These are phyloP conservation scores for Mastomys coucha DNA, from an alignment of 2,113 vertebrate genomes.

Conservation along the genomic window DNA sequence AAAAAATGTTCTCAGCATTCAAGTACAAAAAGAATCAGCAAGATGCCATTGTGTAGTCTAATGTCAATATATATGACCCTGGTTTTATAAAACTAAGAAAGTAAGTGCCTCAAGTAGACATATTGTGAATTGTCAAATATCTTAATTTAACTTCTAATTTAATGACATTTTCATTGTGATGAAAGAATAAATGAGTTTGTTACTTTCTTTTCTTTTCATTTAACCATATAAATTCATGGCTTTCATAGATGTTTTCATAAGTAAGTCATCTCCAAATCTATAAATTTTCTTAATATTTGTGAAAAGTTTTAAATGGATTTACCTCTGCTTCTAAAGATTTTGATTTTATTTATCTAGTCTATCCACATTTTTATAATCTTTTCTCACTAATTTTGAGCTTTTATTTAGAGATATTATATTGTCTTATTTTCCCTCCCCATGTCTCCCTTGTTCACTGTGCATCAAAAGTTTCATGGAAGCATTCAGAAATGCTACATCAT, in stretches of 20 bases:
- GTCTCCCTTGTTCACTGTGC: too few relatives aligned
- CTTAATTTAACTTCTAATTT: background rate
- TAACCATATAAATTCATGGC: background rate
- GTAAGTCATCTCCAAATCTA: background rate
- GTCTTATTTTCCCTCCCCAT: background rate
- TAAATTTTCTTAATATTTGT: background rate
- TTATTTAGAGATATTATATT: background rate
- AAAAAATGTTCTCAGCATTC: background rate
- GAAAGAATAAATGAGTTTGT: background rate
- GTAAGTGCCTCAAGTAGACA: background rate
- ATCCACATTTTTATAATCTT: background rate
- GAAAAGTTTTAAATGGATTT: background rate
- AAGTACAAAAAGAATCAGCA: background rate
- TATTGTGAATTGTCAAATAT: background rate
- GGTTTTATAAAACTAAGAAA: background rate
- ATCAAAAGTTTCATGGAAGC: background rate
- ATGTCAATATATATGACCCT: background rate
- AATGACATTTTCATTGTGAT: background rate
- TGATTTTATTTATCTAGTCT: background rate
- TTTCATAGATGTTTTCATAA: background rate
- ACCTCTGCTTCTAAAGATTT: background rate
- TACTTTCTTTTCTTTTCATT: background rate
- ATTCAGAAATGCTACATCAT: background rate
- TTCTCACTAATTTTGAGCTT: background rate
- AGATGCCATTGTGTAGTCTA: background rate